Conservation (phyloP, 2,888 invertebrate genomes). For the Acanthosepion lycidas region DNA sequence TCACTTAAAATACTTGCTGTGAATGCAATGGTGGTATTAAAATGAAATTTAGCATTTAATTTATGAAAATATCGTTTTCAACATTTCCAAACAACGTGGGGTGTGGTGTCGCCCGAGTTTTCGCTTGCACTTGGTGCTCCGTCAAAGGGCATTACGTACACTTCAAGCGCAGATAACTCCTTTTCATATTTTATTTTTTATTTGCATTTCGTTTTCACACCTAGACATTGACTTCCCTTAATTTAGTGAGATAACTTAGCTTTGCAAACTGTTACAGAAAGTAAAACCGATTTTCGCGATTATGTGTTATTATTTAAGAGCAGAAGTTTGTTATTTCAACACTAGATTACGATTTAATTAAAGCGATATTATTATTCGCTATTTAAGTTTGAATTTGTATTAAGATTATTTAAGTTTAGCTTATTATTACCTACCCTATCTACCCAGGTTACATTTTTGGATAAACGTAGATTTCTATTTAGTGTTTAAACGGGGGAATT, state of each 20-base stretch:
- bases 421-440: too few relatives aligned
- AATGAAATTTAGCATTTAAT: constrained; percentile 1
- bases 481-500: too few relatives aligned
- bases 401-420: too few relatives aligned
- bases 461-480: too few relatives aligned
- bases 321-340: too few relatives aligned
- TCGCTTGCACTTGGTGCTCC: background rate
- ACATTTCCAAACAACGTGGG: background rate
- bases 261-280: background rate
- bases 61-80: constrained; percentile 33
- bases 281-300: background rate
- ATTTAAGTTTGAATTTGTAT: too few relatives aligned
- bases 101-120: constrained; percentile 17
- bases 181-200: background rate
- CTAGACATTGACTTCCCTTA: background rate
- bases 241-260: background rate
- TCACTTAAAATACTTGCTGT: background rate
- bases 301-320: too few relatives aligned
- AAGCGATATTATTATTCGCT: too few relatives aligned
- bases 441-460: too few relatives aligned
- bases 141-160: constrained; percentile 8
- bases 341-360: too few relatives aligned
- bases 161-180: background rate
- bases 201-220: background rate
- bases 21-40: background rate